Evolutionary conservation across 2,888 invertebrate species (phyloP), one percentile per base, ranked within the genome.

Genomic region (Matsumyia berberina): DNA sequence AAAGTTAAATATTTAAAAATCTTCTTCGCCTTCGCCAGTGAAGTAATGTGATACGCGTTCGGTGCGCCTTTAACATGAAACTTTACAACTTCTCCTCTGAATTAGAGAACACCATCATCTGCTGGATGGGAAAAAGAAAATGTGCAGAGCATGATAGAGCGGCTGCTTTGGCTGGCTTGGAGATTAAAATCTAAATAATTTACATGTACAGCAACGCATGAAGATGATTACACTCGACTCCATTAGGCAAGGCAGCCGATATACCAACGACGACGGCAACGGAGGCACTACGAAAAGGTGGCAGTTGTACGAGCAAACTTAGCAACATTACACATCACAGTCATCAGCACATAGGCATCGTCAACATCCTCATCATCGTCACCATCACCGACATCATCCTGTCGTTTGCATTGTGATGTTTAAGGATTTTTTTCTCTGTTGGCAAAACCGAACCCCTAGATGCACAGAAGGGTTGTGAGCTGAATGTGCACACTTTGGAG

Each of bases 171-270:
- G 42, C 49, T 37, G 37, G 44, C 31, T 33, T 64, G 64, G 31
- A 81, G 81, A 81, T 81, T 81, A 76, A 81, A 81, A 76, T 81
- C 81, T 81, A 66, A 81, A 81, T 76, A 70, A 76, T 81, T 81
- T 76, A 81, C 76, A 24, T 39, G 37, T 35, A 76, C 53, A 19
- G 42, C 62, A 33, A 53, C 60, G 33, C 57, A 42, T 62, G 19
- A 37, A 55, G 57, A 64, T 77, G 51, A 82, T 82, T 58, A 72
- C 44, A 37, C 77, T 77, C 70, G 77, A 77, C 70, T 76, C 70
- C 76, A 70, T 76, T 66, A 77, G 70, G 51, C 4, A 35, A 24
- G 57, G 76, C 24, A 55, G 29, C n/a, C 51, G 37, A 24, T 15
- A 46, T 12, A 37, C 17, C 29, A n/a, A 2, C 42, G 44, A 12